Base-by-base conservation (phyloP, 2,113 vertebrate species). In the Hippocampus mohnikei region DNA sequence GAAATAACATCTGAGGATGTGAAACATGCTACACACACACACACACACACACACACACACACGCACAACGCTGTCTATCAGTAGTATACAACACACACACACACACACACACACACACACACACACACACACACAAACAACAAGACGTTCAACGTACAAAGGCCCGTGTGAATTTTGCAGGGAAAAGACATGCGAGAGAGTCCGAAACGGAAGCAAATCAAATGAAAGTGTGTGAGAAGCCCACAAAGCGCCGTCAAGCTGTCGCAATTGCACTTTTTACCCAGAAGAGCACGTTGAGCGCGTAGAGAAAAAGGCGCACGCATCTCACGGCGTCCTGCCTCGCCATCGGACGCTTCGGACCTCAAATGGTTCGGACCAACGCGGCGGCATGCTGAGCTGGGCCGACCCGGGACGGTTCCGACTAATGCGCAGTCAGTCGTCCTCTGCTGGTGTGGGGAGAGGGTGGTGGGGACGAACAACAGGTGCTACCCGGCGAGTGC, bases 281-380 rank as follows among this genome's bases (percentile, higher is more conserved):
- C 97, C 96, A 98, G 88, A 98, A 96, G 64, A 98, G 94, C 82
- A 98, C 91, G 87, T 98, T 98, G 88, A 98, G 94, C 52, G 94
- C 95, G 77, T 94, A 97, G 56, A 98, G 95, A 81, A 97, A 89
- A 73, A 95, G 95, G 75, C 97, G 95, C 85, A 98, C 89, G 78
- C 97, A 98, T 91, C 93, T 95, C 87, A 98, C 95, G n/a, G 97
- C 96, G 89, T 98, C 96, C 89, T 97, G 93, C 81, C 95, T 95
- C 89, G 97, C 95, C 97, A 98, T 98, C 58, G 58, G 27, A 33
- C 58, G 29, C 6, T 60, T 85, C 92, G 91, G 93, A 91, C 85
- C 94, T 95, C 89, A 92, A 92, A 82, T 59, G 85, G 73, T 76
- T 85, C 80, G 72, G 67, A 78, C 41, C 75, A 81, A 90, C 91